Conservation (phyloP, 1,140 invertebrate species). For the Zaprionus ornatus region DNA sequence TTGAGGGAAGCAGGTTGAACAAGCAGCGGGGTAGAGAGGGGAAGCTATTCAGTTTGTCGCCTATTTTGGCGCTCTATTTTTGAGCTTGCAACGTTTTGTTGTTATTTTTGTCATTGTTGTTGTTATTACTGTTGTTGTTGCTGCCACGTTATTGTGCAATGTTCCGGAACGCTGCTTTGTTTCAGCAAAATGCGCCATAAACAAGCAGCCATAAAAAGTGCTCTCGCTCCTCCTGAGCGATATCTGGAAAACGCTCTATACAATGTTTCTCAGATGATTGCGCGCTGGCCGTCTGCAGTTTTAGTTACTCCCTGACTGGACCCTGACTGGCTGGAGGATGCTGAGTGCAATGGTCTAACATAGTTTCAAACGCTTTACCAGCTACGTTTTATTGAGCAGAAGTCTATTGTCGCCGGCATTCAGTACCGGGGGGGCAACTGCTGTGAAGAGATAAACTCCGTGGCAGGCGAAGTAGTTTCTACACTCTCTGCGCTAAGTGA, state of each 20-base stretch:
- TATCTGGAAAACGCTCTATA: slow-evolving; percentile 30
- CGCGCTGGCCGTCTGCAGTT: slow-evolving; percentile 44
- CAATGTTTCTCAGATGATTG: slow-evolving; percentile 74
- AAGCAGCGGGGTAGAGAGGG: background rate
- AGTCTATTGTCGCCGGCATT: slow-evolving; percentile 29
- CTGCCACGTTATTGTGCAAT: slow-evolving; percentile 72
- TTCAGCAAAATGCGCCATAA: slow-evolving; percentile 77
- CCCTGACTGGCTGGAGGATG: background rate
- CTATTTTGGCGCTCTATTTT: slow-evolving; percentile 79
- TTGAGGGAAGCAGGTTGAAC: slow-evolving; percentile 33
- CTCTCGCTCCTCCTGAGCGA: slow-evolving; percentile 6
- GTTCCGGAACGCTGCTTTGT: slow-evolving; percentile 78
- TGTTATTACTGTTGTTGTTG: slow-evolving; percentile 32
- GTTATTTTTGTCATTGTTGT: slow-evolving; percentile 29
- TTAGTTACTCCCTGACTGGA: slow-evolving; percentile 27
- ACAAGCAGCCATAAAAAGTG: slow-evolving; percentile 56
- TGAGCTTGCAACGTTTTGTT: slow-evolving; percentile 58
- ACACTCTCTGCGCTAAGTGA: background rate
- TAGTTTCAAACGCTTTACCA: slow-evolving; percentile 10
- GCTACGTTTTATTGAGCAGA: slow-evolving; percentile 24
- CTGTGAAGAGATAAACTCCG: background rate
- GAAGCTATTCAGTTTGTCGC: slow-evolving; percentile 47
- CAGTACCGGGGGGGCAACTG: slow-evolving; percentile 1
- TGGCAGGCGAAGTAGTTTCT: background rate
- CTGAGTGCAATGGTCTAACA: slow-evolving; percentile 17